A percentile compares a stretch with the other conserved stretches of the same genome.
phyloP scores from a whole-genome alignment of 2,888 invertebrate genomes.

The Agrilus cyanescens region DNA sequence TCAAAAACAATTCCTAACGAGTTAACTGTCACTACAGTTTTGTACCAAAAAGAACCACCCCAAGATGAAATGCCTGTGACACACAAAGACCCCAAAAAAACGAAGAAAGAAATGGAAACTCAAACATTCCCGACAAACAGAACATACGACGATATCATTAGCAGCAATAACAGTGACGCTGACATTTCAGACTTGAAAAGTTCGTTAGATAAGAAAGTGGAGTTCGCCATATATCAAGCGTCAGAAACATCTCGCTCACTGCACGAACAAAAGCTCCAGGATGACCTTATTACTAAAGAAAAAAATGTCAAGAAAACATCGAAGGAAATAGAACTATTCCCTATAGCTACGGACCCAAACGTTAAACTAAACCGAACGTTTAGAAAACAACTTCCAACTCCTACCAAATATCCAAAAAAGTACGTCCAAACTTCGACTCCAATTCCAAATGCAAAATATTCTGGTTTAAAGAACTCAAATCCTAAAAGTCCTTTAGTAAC shows the following conservation, averaged over 20 bases:
- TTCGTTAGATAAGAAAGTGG: conserved; percentile 12
- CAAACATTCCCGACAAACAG: conserved; percentile 16
- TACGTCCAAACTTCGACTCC: too few species aligned
- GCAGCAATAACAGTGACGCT: not conserved
- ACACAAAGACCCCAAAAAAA: conserved; percentile 15
- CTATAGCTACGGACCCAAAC: conserved; percentile 24
- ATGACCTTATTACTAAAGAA: conserved; percentile 14
- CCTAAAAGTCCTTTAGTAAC: too few species aligned
- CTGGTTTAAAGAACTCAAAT: too few species aligned
- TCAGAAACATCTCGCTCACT: conserved; percentile 1
- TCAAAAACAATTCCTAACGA: conserved; percentile 7
- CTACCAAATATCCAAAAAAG: conserved; percentile 7
- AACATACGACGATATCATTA: conserved; percentile 9
- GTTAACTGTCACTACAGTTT: conserved; percentile 19
- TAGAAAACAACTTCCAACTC: conserved; percentile 30
- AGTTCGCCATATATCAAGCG: conserved; percentile 3
- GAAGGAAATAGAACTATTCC: conserved; percentile 31
- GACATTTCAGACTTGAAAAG: conserved; percentile 1
- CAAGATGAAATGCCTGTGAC: conserved; percentile 18
- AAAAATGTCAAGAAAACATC: conserved; percentile 21
- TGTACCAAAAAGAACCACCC: conserved; percentile 23
- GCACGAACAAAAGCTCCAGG: conserved; percentile 14
- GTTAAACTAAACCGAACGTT: conserved; percentile 31
- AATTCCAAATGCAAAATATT: too few species aligned
- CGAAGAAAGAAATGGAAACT: conserved; percentile 18